A percentile compares a stretch with the other conserved stretches of the same genome.
Evolutionary conservation across 1,140 invertebrate genomes (phyloP).

Genomic region (Euborellia annulipes): DNA sequence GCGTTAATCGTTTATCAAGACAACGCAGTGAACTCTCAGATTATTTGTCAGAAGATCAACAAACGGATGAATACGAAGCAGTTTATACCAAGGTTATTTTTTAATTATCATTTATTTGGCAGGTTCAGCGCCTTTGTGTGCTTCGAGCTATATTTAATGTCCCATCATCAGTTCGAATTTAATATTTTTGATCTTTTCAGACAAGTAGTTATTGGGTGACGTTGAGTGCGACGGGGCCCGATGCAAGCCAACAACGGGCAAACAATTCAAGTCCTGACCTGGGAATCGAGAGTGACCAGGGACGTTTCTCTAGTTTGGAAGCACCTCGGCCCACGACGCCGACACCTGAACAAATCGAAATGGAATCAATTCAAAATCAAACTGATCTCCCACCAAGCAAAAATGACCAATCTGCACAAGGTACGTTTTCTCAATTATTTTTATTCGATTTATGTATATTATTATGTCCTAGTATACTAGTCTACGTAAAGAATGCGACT

Average conservation of each 20-base stretch:
- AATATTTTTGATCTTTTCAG: not conserved
- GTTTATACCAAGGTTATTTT: conserved; percentile 6
- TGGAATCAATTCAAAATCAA: not conserved
- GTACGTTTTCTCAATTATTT: not conserved
- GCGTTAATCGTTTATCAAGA: not conserved
- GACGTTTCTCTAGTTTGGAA: conserved; percentile 37
- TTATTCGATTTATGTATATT: not conserved
- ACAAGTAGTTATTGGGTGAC: no score
- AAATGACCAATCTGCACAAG: conserved; percentile 5
- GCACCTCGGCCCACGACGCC: conserved; percentile 26
- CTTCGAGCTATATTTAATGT: no score
- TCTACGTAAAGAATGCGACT: no score
- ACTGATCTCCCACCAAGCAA: conserved; percentile 2
- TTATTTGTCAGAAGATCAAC: conserved; percentile 17
- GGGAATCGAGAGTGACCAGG: conserved; percentile 52
- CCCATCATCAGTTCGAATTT: not conserved
- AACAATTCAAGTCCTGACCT: conserved; percentile 47
- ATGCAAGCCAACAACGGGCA: not conserved
- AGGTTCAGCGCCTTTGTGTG: no score
- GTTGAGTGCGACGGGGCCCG: not conserved
- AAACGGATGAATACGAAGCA: conserved; percentile 7
- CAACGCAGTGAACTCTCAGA: conserved; percentile 19
- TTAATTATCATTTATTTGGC: not conserved
- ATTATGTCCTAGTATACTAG: no score
- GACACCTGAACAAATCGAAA: not conserved